Evolutionary conservation across 1,140 invertebrate species (phyloP).

Genomic region (Orussus abietinus): DNA sequence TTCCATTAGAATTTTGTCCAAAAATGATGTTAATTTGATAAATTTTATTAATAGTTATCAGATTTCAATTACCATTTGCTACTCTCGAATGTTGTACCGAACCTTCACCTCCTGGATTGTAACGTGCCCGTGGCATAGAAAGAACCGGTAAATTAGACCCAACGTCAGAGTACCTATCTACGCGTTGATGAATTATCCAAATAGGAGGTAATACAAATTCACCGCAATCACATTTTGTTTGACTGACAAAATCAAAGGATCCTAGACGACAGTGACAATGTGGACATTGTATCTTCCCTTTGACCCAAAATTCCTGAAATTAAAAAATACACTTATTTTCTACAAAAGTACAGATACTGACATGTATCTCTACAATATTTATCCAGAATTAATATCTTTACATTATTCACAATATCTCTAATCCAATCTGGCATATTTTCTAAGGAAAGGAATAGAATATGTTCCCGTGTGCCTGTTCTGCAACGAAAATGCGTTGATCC

Average conservation of each 20-base stretch:
- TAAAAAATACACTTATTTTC: conserved; percentile 1
- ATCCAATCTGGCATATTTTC: conserved; percentile 43
- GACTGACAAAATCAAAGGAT: conserved; percentile 43
- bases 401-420: conserved; percentile 30
- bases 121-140: not conserved
- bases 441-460: conserved; percentile 32
- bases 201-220: conserved; percentile 35
- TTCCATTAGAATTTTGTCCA: too few relatives aligned
- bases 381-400: conserved; percentile 15
- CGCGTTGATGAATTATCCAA: conserved; percentile 40
- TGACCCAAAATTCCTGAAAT: conserved; percentile 42
- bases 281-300: conserved; percentile 42
- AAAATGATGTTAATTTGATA: too few relatives aligned
- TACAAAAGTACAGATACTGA: not conserved
- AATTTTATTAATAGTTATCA: too few relatives aligned
- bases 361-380: not conserved
- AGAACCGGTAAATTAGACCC: conserved; percentile 5
- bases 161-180: conserved; percentile 24
- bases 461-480: conserved; percentile 27
- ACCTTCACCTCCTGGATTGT: not conserved
- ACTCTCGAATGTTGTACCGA: not conserved
- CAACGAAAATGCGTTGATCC: conserved; percentile 24
- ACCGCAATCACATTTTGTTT: conserved; percentile 37
- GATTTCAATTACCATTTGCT: too few relatives aligned
- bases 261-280: conserved; percentile 41